A percentile compares a stretch with the other conserved stretches of the same genome.
Evolutionary conservation across 2,113 vertebrate species (phyloP).

Genomic region (Sardina pilchardus): DNA sequence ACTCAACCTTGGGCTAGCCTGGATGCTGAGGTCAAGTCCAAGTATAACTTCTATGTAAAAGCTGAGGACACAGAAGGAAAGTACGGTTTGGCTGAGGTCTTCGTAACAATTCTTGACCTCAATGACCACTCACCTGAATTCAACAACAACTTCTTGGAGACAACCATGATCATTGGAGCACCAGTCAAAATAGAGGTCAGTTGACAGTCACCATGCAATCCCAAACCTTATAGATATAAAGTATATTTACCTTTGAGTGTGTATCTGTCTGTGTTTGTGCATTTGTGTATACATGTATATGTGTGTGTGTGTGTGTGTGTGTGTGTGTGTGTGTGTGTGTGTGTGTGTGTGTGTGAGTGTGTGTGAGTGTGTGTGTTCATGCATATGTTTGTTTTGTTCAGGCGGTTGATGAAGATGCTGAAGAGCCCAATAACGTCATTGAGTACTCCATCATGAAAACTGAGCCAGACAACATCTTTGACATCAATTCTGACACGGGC

Average conservation of each 20-base stretch:
- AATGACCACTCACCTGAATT: constrained; percentile 94
- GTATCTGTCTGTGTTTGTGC: background rate
- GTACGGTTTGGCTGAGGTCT: constrained; percentile 90
- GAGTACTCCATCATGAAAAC: constrained; percentile 95
- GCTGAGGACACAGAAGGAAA: constrained; percentile 91
- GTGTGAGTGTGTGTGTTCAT: background rate
- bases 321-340: no score
- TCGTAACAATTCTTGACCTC: constrained; percentile 88
- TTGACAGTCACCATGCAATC: background rate
- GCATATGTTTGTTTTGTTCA: constrained; percentile 50
- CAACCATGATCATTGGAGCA: constrained; percentile 89
- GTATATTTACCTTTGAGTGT: background rate
- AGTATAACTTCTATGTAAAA: constrained; percentile 94
- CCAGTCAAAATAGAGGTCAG: constrained; percentile 88
- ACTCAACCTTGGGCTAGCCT: constrained; percentile 95
- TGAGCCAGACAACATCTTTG: constrained; percentile 91
- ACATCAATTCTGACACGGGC: constrained; percentile 86
- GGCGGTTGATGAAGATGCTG: constrained; percentile 92
- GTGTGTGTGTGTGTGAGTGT: no score
- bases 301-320: no score
- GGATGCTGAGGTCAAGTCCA: constrained; percentile 87
- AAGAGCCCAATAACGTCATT: constrained; percentile 94
- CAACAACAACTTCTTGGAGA: constrained; percentile 82
- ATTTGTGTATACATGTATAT: background rate
- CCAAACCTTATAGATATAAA: background rate